Conservation (phyloP, 2,797 vertebrate genomes). For the Sebastes wilsoni region DNA sequence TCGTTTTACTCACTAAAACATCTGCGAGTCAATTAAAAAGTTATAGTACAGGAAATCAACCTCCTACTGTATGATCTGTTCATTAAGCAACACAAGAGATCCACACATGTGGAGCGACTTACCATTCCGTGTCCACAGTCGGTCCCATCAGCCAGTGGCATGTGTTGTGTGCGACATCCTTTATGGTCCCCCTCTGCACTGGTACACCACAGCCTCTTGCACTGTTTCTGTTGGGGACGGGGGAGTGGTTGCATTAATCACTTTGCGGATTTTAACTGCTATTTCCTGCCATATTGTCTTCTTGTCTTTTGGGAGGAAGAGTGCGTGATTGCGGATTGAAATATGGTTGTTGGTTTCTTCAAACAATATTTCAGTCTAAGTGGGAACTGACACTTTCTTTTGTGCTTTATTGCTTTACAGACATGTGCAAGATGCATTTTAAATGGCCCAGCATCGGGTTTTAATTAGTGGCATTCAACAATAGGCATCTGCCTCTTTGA, state of each 20-base stretch:
- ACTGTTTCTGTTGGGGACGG: constrained; percentile 86
- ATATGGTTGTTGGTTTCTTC: background rate
- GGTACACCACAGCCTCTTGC: constrained; percentile 95
- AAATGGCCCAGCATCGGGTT: constrained; percentile 6
- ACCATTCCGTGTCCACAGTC: constrained; percentile 95
- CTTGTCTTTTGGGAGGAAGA: background rate
- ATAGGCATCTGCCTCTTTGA: background rate
- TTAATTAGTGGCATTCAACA: constrained; percentile 15
- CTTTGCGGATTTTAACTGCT: background rate
- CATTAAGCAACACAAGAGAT: background rate
- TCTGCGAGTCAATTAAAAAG: background rate
- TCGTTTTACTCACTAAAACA: background rate
- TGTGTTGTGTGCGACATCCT: constrained; percentile 96
- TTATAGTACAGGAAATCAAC: background rate
- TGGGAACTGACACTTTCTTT: background rate
- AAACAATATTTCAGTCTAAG: constrained; percentile 2
- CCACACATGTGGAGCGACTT: constrained; percentile 57
- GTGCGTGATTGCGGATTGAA: background rate
- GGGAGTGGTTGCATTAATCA: constrained; percentile 2
- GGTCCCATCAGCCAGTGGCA: constrained; percentile 96
- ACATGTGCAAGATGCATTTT: constrained; percentile 7
- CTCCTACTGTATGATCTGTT: background rate
- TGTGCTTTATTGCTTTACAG: constrained; percentile 4
- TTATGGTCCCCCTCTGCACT: constrained; percentile 92
- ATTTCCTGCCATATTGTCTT: background rate